phyloP scores from a whole-genome alignment of 2,113 vertebrate genomes.

The Bubo bubo region DNA sequence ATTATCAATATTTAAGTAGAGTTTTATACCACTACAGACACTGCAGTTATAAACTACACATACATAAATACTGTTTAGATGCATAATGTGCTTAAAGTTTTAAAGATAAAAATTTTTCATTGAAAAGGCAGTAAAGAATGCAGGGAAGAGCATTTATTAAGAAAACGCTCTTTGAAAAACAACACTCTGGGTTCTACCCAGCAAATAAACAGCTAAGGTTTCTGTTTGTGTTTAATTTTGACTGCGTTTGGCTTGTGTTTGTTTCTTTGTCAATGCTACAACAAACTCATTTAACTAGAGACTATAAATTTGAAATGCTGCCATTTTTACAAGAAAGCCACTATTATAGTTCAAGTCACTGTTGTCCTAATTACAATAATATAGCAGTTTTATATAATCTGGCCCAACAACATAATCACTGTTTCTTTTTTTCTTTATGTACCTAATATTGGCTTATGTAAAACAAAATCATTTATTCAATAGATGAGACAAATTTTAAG shows the following conservation, averaged over 20 bases:
- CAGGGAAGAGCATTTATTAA: background rate
- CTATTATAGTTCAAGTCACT: slow-evolving; percentile 67
- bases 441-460: slow-evolving; percentile 1
- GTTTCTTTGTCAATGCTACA: slow-evolving; percentile 72
- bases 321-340: slow-evolving; percentile 75
- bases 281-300: slow-evolving; percentile 75
- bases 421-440: slow-evolving; percentile 15
- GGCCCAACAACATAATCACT: slow-evolving; percentile 62
- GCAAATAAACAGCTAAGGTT: slow-evolving; percentile 60
- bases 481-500: slow-evolving; percentile 15
- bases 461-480: background rate
- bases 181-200: slow-evolving; percentile 39
- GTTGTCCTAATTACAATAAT: slow-evolving; percentile 76
- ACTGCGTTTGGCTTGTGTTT: slow-evolving; percentile 57
- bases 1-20: background rate
- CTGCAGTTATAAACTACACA: background rate
- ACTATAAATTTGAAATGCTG: slow-evolving; percentile 73
- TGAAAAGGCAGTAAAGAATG: background rate
- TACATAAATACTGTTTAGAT: background rate
- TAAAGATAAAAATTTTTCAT: background rate
- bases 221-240: slow-evolving; percentile 64
- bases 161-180: slow-evolving; percentile 50
- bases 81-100: background rate
- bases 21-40: background rate
- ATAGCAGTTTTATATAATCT: slow-evolving; percentile 65